These are phyloP conservation scores for Rhynchopsitta pachyrhyncha DNA, from an alignment of 2,113 vertebrate genomes.

Conservation along the genomic window DNA sequence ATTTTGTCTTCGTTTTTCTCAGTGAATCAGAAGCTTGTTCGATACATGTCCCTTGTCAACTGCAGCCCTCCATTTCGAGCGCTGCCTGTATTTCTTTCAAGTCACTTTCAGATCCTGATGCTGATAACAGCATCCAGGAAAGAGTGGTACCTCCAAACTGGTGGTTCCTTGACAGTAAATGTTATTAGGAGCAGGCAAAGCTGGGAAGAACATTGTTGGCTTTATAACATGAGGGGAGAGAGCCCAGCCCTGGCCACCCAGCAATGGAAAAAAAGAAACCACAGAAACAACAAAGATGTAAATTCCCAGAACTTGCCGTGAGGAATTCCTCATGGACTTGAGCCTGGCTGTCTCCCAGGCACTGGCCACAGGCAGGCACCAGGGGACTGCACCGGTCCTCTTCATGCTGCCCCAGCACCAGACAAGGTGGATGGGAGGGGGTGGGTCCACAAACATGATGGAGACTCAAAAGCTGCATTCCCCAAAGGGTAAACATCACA, in stretches of 20 bases:
- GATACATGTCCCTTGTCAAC: background rate
- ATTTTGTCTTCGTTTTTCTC: background rate
- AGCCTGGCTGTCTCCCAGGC: background rate
- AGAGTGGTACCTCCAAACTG: background rate
- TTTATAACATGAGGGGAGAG: background rate
- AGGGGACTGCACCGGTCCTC: background rate
- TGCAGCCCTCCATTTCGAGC: background rate
- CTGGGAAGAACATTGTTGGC: background rate
- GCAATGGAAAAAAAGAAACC: background rate
- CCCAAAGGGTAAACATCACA: background rate
- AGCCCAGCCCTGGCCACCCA: conserved; percentile 47
- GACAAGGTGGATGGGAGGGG: background rate
- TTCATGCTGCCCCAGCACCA: background rate
- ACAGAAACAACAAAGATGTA: background rate
- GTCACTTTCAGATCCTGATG: background rate
- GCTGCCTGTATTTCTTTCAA: background rate
- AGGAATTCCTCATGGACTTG: background rate
- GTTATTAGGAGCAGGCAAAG: background rate
- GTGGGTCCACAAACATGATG: accelerated
- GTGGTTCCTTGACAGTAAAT: background rate
- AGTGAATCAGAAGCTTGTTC: background rate
- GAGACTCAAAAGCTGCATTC: background rate
- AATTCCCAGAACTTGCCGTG: conserved; percentile 1
- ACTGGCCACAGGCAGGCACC: background rate
- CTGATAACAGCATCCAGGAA: background rate